Percentiles rank a stretch among this genome's conserved stretches.
Conservation (phyloP, 2,888 invertebrate genomes). For the Xestia sexstrigata region DNA sequence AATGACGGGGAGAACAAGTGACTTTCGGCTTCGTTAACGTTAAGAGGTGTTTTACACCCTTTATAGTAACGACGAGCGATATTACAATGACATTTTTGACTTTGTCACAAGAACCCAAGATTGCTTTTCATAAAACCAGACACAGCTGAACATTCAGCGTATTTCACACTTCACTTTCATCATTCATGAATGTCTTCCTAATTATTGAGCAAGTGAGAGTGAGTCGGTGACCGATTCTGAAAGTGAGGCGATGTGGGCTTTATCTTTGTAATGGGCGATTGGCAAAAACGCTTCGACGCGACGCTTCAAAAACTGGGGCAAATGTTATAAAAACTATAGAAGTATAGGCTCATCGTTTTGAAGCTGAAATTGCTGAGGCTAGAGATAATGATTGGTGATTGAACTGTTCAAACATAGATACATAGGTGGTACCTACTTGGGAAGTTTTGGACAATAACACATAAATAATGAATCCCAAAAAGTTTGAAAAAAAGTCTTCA, state of each 20-base stretch:
- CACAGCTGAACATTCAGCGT: not conserved
- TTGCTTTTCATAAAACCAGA: not conserved
- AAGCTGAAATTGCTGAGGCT: not conserved
- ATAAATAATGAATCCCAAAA: not conserved
- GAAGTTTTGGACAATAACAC: not conserved
- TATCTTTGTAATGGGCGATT: conserved; percentile 44
- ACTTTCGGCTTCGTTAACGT: no score
- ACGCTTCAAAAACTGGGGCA: conserved; percentile 16
- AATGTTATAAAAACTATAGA: conserved; percentile 20
- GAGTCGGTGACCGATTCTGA: conserved; percentile 38
- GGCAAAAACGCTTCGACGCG: conserved; percentile 31
- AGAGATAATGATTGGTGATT: not conserved
- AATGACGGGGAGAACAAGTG: no score
- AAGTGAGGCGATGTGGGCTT: conserved; percentile 57
- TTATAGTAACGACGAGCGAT: no score
- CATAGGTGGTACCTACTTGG: not conserved
- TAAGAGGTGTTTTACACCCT: no score
- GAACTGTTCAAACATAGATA: not conserved
- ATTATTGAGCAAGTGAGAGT: conserved; percentile 53
- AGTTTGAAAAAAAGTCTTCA: not conserved
- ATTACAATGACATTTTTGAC: not conserved
- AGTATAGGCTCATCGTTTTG: conserved; percentile 4
- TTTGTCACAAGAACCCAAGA: not conserved
- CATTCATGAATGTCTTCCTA: conserved; percentile 17
- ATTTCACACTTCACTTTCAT: conserved; percentile 41